A percentile compares a stretch with the other conserved stretches of the same genome.
phyloP scores from a whole-genome alignment of 2,797 vertebrate species.

The Hippopotamyrus pictus region DNA sequence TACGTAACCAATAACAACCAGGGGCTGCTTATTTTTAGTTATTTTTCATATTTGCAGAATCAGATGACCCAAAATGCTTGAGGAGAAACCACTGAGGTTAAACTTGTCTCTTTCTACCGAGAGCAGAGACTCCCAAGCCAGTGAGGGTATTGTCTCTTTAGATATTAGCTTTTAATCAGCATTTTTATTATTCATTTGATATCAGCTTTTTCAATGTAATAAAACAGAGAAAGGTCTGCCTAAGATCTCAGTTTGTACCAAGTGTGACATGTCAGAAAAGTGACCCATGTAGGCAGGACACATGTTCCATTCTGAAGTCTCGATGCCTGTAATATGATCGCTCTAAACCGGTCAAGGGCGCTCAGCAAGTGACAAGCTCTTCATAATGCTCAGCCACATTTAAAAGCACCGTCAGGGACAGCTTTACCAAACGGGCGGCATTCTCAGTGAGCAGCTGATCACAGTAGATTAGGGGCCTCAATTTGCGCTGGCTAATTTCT shows the following conservation, averaged over 20 bases:
- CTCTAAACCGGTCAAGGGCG: neutral
- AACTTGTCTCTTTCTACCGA: slow-evolving; percentile 36
- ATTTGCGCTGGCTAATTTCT: slow-evolving; percentile 41
- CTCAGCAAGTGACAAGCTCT: neutral
- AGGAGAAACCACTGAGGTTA: slow-evolving; percentile 23
- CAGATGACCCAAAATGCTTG: slow-evolving; percentile 17
- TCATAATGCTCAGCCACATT: neutral
- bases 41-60: slow-evolving; percentile 21
- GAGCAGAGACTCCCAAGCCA: slow-evolving; percentile 39
- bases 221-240: neutral
- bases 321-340: neutral
- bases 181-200: slow-evolving; percentile 13
- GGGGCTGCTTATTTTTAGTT: slow-evolving; percentile 19
- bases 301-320: neutral
- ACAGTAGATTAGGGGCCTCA: slow-evolving; percentile 25
- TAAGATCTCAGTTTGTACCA: neutral
- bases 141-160: slow-evolving; percentile 39
- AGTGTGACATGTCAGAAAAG: neutral
- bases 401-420: neutral
- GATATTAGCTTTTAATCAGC: neutral
- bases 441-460: slow-evolving; percentile 3
- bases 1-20: neutral
- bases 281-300: neutral
- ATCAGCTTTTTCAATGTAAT: slow-evolving; percentile 30
- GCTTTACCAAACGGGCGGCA: neutral